A percentile compares a stretch with the other conserved stretches of the same genome.
Conservation (phyloP, 2,888 invertebrate genomes). For the Agrochola circellaris region DNA sequence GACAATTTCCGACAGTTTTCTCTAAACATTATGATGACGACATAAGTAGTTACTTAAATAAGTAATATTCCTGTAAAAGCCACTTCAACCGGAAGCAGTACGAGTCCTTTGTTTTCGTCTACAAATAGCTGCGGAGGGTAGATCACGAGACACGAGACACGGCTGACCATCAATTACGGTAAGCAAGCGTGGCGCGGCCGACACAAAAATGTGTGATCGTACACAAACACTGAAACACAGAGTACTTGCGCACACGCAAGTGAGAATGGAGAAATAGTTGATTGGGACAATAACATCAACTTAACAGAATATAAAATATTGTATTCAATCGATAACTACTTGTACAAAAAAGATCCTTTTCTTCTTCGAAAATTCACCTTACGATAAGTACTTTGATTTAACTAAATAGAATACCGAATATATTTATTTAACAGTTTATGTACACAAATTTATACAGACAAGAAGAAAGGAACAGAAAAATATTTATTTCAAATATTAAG, state of each 20-base stretch:
- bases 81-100: slow-evolving; percentile 39
- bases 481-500: no score
- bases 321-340: no score
- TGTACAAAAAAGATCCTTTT: no score
- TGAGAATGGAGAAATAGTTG: not conserved
- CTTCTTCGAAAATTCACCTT: no score
- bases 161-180: slow-evolving; percentile 63
- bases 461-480: no score
- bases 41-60: not conserved
- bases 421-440: no score
- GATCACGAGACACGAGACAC: not conserved
- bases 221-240: slow-evolving; percentile 58
- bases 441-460: no score
- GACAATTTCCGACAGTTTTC: not conserved
- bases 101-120: slow-evolving; percentile 42
- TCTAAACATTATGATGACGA: not conserved
- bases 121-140: slow-evolving; percentile 49
- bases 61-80: not conserved
- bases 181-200: slow-evolving; percentile 58
- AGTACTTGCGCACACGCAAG: slow-evolving; percentile 52
- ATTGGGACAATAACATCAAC: not conserved
- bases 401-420: no score
- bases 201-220: slow-evolving; percentile 57
- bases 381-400: no score
- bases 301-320: no score